phyloP scores from a whole-genome alignment of 2,888 invertebrate genomes.

The Chloromyia formosa region DNA sequence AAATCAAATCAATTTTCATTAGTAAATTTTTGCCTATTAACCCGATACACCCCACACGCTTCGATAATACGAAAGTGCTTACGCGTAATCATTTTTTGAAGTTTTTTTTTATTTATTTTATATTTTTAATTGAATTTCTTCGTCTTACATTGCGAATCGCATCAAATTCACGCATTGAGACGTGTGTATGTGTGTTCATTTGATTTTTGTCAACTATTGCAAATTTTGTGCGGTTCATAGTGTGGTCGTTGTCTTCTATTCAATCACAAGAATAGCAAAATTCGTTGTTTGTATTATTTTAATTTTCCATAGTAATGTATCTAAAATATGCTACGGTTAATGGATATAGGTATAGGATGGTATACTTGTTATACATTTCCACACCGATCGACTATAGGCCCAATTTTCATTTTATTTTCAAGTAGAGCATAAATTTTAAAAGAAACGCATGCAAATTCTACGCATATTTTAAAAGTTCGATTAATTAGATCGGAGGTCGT shows the following conservation, averaged over 20 bases:
- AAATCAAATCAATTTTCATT: conserved; percentile 12
- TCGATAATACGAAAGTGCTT: conserved; percentile 24
- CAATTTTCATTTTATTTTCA: neutral
- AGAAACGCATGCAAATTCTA: conserved; percentile 18
- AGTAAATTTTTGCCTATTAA: neutral
- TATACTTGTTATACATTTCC: too few relatives aligned
- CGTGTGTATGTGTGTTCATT: neutral
- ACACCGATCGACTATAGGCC: too few relatives aligned
- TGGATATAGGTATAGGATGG: too few relatives aligned
- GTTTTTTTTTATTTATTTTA: too few relatives aligned
- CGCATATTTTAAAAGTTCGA: conserved; percentile 11
- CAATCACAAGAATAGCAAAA: neutral
- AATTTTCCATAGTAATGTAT: neutral
- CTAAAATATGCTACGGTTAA: neutral
- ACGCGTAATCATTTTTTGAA: conserved; percentile 6
- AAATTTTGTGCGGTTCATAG: neutral
- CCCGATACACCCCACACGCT: neutral
- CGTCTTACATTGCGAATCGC: conserved; percentile 20
- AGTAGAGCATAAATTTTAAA: conserved; percentile 9
- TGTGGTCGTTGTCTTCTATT: neutral
- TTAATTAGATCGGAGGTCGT: neutral
- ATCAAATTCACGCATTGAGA: conserved; percentile 27
- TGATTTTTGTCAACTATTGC: conserved; percentile 24
- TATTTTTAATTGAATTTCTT: neutral
- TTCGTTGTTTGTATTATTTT: neutral